phyloP scores from a whole-genome alignment of 37 sponge, comb jelly and placozoan species.

The Ianthella basta region DNA sequence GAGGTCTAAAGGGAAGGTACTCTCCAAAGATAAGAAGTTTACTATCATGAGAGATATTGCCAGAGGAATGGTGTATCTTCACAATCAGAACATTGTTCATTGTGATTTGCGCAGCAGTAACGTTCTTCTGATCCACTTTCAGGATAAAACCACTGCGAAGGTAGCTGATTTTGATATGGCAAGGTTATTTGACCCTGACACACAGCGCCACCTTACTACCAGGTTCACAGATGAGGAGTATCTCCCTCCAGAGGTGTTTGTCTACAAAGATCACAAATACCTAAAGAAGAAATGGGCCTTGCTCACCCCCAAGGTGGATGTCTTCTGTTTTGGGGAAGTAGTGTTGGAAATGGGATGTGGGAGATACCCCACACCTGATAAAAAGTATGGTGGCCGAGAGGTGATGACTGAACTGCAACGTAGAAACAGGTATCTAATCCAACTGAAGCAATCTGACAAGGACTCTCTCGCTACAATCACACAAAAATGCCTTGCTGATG shows the following conservation, averaged over 20 bases:
- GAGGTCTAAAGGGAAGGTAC: background rate
- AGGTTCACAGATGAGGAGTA: background rate
- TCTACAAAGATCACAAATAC: background rate
- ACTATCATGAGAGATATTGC: background rate
- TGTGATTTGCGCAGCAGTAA: background rate
- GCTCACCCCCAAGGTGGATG: background rate
- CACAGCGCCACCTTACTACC: background rate
- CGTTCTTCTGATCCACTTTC: background rate
- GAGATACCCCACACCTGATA: background rate
- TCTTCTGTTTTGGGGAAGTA: background rate
- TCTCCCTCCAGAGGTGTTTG: background rate
- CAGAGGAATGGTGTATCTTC: background rate
- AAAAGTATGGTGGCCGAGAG: too few species aligned
- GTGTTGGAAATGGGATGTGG: background rate
- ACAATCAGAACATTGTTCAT: background rate
- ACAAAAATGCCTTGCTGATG: background rate
- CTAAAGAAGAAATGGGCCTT: background rate
- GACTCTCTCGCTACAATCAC: background rate
- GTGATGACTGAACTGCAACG: background rate
- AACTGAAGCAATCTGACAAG: background rate
- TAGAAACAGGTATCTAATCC: background rate
- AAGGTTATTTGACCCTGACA: background rate
- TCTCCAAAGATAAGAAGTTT: background rate
- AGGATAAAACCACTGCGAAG: too few species aligned
- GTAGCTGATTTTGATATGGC: background rate